These are phyloP conservation scores for Alectura lathami DNA, from an alignment of 2,113 vertebrate species.

Conservation along the genomic window DNA sequence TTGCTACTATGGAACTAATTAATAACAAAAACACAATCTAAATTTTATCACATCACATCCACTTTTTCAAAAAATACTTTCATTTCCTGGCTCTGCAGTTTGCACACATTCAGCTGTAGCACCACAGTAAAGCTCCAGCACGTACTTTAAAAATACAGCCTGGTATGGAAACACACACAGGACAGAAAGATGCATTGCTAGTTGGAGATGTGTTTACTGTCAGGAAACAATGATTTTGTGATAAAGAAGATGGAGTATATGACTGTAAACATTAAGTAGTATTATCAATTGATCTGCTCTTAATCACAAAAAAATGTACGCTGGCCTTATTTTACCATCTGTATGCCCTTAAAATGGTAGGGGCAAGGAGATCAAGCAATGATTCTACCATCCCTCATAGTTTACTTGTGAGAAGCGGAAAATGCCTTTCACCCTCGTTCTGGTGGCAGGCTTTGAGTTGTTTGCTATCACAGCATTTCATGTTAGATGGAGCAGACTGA, in stretches of 20 bases:
- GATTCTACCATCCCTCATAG: background rate
- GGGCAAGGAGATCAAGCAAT: background rate
- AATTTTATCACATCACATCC: constrained; percentile 6
- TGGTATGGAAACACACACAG: background rate
- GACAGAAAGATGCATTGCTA: background rate
- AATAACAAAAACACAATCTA: constrained; percentile 18
- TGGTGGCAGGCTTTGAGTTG: background rate
- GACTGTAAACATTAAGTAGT: constrained; percentile 16
- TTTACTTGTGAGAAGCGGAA: background rate
- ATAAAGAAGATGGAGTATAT: constrained; percentile 48
- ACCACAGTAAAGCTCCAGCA: background rate
- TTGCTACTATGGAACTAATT: background rate
- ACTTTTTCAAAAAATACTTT: background rate
- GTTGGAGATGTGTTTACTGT: background rate
- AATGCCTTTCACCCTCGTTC: background rate
- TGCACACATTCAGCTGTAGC: background rate
- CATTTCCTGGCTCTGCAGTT: constrained; percentile 30
- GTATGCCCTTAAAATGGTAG: background rate
- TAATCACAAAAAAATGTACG: constrained; percentile 50
- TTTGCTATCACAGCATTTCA: background rate
- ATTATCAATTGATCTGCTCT: constrained; percentile 51
- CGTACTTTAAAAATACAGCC: background rate
- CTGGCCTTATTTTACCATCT: constrained; percentile 11
- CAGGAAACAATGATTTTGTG: constrained; percentile 22
- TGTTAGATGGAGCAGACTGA: background rate